A percentile compares a stretch with the other conserved stretches of the same genome.
Conservation (phyloP, 1,140 invertebrate species). For the Rhizoglyphus robini region DNA sequence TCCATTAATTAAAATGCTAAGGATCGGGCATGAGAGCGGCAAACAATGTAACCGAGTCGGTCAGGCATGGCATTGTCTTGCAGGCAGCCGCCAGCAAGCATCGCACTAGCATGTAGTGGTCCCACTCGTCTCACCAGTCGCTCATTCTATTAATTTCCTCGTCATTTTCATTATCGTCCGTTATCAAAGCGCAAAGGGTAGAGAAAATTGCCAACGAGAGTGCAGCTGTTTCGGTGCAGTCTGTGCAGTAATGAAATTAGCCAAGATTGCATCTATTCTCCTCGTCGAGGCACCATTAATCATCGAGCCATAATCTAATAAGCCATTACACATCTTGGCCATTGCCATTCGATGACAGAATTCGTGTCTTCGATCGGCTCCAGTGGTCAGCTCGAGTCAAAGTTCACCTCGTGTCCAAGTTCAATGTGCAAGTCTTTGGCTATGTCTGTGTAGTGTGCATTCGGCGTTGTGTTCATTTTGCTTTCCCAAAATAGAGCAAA, state of each 20-base stretch:
- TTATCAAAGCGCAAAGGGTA: background rate
- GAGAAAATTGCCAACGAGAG: background rate
- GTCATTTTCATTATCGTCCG: constrained; percentile 9
- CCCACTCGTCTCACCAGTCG: background rate
- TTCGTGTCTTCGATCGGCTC: constrained; percentile 13
- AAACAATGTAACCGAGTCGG: too few species aligned
- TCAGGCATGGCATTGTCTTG: too few species aligned
- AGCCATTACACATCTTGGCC: background rate
- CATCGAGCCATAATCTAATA: constrained; percentile 13
- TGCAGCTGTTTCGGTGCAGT: background rate
- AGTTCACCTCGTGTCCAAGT: constrained; percentile 3
- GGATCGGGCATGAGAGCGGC: too few species aligned
- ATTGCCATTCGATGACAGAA: constrained; percentile 1
- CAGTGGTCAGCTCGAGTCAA: background rate
- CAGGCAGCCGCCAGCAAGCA: too few species aligned
- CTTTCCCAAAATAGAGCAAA: too few species aligned
- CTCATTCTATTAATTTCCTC: background rate
- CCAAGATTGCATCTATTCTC: constrained; percentile 10
- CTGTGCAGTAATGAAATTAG: constrained; percentile 4
- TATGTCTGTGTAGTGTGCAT: background rate
- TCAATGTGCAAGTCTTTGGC: too few species aligned
- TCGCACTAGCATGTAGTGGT: too few species aligned
- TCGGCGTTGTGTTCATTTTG: too few species aligned
- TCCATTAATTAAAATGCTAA: too few species aligned
- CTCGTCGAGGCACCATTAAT: background rate